Evolutionary conservation across 2,888 invertebrate genomes (phyloP).

Genomic region (Acanthacorydalis orientalis): DNA sequence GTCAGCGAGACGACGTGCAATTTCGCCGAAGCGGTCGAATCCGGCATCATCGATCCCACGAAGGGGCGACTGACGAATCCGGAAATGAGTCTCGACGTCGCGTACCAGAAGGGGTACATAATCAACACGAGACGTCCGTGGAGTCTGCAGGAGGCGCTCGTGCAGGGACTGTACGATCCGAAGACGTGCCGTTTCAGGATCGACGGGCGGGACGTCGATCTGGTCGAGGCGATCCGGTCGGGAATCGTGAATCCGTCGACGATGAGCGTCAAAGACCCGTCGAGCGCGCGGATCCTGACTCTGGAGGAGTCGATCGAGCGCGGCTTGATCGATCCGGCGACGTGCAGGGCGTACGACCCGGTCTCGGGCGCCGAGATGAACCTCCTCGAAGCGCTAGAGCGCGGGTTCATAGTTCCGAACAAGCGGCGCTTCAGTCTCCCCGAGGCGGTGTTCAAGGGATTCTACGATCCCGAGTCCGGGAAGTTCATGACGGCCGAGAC

Average conservation of each 20-base stretch:
- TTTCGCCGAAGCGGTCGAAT: conserved; percentile 50
- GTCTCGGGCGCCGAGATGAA: conserved; percentile 55
- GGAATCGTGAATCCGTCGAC: conserved; percentile 63
- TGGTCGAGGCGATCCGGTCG: conserved; percentile 55
- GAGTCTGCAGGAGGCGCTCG: conserved; percentile 68
- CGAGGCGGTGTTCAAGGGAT: conserved; percentile 82
- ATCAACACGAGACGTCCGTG: conserved; percentile 63
- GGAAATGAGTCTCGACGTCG: conserved; percentile 55
- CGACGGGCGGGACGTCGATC: conserved; percentile 47
- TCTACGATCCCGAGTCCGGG: conserved; percentile 72
- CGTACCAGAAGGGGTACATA: conserved; percentile 65
- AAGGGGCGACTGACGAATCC: conserved; percentile 54
- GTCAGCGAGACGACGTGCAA: conserved; percentile 46
- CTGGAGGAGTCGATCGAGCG: conserved; percentile 60
- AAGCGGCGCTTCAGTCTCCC: conserved; percentile 70
- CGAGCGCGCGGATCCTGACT: conserved; percentile 63
- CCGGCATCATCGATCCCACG: conserved; percentile 51
- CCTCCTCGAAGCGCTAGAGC: conserved; percentile 67
- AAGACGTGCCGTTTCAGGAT: conserved; percentile 54
- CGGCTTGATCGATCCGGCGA: conserved; percentile 61
- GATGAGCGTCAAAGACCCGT: conserved; percentile 62
- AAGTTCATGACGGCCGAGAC: conserved; percentile 65
- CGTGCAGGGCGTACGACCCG: conserved; percentile 65
- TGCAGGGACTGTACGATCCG: conserved; percentile 63
- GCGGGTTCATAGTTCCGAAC: conserved; percentile 64